phyloP scores from a whole-genome alignment of 2,797 vertebrate genomes.

The Bradypus variegatus region DNA sequence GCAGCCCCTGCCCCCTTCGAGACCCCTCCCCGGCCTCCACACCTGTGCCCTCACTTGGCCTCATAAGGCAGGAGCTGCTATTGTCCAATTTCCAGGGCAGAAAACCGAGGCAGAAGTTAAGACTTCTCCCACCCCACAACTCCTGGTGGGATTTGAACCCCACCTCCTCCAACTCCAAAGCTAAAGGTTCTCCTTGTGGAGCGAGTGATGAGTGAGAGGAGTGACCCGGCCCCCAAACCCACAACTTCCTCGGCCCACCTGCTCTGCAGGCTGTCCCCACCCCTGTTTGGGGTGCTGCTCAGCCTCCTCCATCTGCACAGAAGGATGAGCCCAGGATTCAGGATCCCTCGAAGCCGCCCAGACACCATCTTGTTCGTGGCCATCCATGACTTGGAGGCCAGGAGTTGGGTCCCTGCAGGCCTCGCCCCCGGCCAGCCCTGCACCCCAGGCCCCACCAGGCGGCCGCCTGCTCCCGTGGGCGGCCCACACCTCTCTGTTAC shows the following conservation, averaged over 20 bases:
- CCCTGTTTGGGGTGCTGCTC: too few species aligned
- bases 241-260: background rate
- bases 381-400: too few species aligned
- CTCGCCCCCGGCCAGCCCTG: background rate
- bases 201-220: too few species aligned
- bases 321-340: too few species aligned
- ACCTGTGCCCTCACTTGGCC: accelerated
- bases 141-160: background rate
- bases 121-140: background rate
- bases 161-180: background rate
- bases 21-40: background rate
- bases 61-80: background rate
- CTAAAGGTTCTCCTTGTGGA: too few species aligned
- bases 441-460: background rate
- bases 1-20: background rate
- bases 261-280: too few species aligned
- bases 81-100: background rate
- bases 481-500: background rate
- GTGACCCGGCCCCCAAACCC: too few species aligned
- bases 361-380: background rate
- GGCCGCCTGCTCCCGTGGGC: background rate
- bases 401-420: too few species aligned
- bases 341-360: background rate
- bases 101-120: background rate
- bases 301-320: too few species aligned